phyloP scores from a whole-genome alignment of 2,113 vertebrate species.

The Corapipo altera region DNA sequence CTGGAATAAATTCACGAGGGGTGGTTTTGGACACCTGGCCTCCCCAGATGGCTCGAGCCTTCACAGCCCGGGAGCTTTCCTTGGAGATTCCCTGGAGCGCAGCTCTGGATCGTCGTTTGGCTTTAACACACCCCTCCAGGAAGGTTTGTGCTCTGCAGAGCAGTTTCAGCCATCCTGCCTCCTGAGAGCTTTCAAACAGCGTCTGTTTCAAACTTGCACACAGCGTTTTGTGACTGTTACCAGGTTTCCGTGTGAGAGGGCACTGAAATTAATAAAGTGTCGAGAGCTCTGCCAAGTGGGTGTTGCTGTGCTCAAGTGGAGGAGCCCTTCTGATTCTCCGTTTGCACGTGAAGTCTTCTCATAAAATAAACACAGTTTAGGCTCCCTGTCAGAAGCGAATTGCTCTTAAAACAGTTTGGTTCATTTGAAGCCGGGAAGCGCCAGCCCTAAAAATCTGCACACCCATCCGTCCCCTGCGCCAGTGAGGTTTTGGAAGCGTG shows the following conservation, averaged over 20 bases:
- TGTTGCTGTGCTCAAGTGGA: neutral
- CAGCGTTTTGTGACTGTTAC: neutral
- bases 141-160: neutral
- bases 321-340: neutral
- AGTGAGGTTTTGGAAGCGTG: accelerated
- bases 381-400: neutral
- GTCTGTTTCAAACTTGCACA: accelerated
- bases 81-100: neutral
- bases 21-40: neutral
- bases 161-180: too few relatives aligned
- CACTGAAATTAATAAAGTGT: neutral
- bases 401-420: accelerated
- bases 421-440: accelerated
- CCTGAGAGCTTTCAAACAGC: neutral
- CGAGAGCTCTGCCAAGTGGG: neutral
- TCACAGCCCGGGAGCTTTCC: accelerated
- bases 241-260: neutral
- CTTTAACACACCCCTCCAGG: neutral
- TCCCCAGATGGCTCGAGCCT: too few relatives aligned
- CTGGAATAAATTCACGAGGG: accelerated
- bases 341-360: accelerated
- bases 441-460: neutral
- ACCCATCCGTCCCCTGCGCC: neutral
- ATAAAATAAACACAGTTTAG: neutral
- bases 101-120: accelerated